These are phyloP conservation scores for Spicauda simplicius DNA, from an alignment of 2,888 invertebrate genomes.

Conservation along the genomic window DNA sequence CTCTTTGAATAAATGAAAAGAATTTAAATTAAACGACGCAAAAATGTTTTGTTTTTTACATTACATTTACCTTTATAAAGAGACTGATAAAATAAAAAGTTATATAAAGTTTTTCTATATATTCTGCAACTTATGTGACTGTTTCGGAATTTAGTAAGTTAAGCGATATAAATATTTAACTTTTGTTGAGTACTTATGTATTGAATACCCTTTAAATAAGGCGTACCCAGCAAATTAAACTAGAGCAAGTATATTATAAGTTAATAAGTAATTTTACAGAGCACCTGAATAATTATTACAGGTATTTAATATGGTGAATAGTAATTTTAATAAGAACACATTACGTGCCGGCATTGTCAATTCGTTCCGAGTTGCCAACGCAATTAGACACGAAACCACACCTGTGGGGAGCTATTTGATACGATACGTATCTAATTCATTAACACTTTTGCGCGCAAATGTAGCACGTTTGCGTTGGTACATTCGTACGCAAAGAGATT, in stretches of 20 bases:
- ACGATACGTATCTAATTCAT: slow-evolving; percentile 31
- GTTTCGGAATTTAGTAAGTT: too few relatives aligned
- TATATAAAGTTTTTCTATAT: too few relatives aligned
- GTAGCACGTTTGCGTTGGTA: not conserved
- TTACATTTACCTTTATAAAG: not conserved
- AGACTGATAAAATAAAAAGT: too few relatives aligned
- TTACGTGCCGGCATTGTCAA: slow-evolving; percentile 23
- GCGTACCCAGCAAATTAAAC: too few relatives aligned
- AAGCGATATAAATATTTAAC: too few relatives aligned
- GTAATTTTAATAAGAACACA: slow-evolving; percentile 2
- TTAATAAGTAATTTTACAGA: too few relatives aligned
- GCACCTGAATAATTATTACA: not conserved
- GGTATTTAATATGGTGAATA: not conserved
- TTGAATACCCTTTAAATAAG: too few relatives aligned
- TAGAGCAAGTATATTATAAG: too few relatives aligned
- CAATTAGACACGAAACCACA: slow-evolving; percentile 32
- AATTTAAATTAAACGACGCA: slow-evolving; percentile 9
- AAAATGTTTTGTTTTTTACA: not conserved
- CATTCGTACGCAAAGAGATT: slow-evolving; percentile 7
- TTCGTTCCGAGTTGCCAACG: slow-evolving; percentile 28
- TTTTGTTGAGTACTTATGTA: too few relatives aligned
- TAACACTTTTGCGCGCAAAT: slow-evolving; percentile 25
- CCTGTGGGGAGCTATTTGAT: slow-evolving; percentile 30
- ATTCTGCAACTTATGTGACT: too few relatives aligned
- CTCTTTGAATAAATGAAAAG: slow-evolving; percentile 13